Evolutionary conservation across 2,113 vertebrate genomes (phyloP).

Genomic region (Lanius collurio): DNA sequence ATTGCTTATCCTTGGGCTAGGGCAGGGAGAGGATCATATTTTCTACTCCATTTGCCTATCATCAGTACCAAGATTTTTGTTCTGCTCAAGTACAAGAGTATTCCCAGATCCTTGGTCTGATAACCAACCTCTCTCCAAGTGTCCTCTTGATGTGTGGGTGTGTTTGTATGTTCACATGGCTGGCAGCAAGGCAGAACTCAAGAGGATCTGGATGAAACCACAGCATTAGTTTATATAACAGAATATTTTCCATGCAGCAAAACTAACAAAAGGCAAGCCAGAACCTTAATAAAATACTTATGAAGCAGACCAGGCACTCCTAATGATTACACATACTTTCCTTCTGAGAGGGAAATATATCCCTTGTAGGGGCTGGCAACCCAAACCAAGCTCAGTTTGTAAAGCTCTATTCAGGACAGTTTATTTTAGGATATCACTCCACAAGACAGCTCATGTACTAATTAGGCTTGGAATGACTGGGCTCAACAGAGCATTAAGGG

Average conservation of each 20-base stretch:
- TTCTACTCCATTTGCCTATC: background rate
- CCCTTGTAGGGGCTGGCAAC: background rate
- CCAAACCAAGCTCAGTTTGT: background rate
- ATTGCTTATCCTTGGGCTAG: background rate
- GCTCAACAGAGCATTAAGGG: constrained; percentile 40
- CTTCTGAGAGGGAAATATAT: constrained; percentile 3
- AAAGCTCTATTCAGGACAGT: constrained; percentile 9
- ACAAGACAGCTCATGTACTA: constrained; percentile 39
- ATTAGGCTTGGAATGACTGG: constrained; percentile 34
- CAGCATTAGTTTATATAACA: constrained; percentile 5
- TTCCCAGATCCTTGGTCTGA: background rate
- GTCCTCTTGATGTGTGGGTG: background rate
- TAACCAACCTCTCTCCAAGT: background rate
- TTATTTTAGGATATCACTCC: constrained; percentile 38
- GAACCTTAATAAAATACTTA: constrained; percentile 49
- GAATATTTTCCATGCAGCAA: constrained; percentile 43
- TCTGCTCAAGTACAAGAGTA: background rate
- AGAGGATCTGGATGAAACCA: background rate
- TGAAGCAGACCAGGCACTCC: constrained; percentile 1
- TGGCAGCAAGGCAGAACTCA: background rate
- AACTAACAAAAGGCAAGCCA: constrained; percentile 45
- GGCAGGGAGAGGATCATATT: background rate
- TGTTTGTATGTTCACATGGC: background rate
- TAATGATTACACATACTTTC: constrained; percentile 46
- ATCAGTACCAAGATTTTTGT: background rate